Base-by-base conservation (phyloP, 2,797 vertebrate species). In the Danio choprae region DNA sequence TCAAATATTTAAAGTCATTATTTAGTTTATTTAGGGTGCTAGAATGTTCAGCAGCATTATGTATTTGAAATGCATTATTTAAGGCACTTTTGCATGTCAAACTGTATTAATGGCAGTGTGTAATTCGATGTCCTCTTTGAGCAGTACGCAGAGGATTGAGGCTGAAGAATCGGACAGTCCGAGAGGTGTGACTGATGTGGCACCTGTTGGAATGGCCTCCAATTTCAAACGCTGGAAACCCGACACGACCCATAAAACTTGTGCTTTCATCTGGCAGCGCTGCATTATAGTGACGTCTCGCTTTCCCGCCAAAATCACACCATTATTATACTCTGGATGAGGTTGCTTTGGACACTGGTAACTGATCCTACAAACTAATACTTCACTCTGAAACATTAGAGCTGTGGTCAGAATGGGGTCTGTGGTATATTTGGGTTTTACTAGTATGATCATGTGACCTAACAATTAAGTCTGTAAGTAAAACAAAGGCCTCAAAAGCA, bases 171-270 rank as follows among this genome's bases (percentile, higher is more conserved):
- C 29, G 41, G 71, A 75, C 2, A 20, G 65, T 59, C 46, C 16
- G n/a, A 46, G 58, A 75, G 6, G 87, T 89, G 90, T 93, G 93
- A 94, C 91, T 90, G 91, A 94, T 93, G 91, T 85, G 90, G 91
- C 93, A 95, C 94, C 93, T 95, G 93, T 91, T 92, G 81, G 87
- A 90, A 88, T 88, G 89, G 89, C 91, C 90, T 92, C 86, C 0
- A 50, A 90, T 93, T 93, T 93, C 92, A 89, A 86, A 89, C 64
- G 46, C 51, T 50, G 64, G 92, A 91, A 93, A 95, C 81, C 68
- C 13, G 86, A 94, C 87, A 92, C 86, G 81, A 74, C 80, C 86
- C 86, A 82, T 84, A 82, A 89, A 85, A 71, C 60, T 72, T 50
- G 75, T 73, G 73, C 76, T 84, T 77, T 81, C 56, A 71, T 67